Percentiles rank a stretch among this genome's conserved stretches.
Conservation (phyloP, 2,113 vertebrate genomes). For the Chaetodon trifascialis region DNA sequence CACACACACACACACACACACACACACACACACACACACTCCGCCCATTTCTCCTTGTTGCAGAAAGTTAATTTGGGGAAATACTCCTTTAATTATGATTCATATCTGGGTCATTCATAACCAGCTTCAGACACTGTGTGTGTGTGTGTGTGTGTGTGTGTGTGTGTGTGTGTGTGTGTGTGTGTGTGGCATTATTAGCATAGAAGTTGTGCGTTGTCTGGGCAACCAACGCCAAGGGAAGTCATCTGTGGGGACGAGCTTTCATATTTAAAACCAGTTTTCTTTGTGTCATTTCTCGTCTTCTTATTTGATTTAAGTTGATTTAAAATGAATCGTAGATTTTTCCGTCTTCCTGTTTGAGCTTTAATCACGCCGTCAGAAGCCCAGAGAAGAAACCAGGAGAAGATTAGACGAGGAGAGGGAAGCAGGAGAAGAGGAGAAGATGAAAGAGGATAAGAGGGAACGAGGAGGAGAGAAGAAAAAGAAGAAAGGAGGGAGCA, state of each 20-base stretch:
- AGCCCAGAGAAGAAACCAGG: not conserved
- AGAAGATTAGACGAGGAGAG: not conserved
- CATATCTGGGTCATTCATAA: constrained; percentile 63
- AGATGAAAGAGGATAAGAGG: not conserved
- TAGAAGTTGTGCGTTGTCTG: constrained; percentile 4
- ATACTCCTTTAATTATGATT: constrained; percentile 70
- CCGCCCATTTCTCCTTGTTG: constrained; percentile 49
- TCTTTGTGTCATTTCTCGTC: not conserved
- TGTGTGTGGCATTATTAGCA: constrained; percentile 18
- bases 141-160: constrained; percentile 20
- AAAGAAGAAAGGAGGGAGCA: not conserved
- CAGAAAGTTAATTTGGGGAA: constrained; percentile 61
- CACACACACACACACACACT: constrained; percentile 19
- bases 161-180: constrained; percentile 14
- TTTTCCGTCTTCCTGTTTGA: too few species aligned
- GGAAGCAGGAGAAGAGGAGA: too few species aligned
- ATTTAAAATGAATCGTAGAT: not conserved
- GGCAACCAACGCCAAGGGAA: not conserved
- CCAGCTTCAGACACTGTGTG: constrained; percentile 5
- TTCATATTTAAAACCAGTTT: not conserved
- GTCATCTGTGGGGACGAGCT: not conserved
- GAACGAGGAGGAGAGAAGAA: too few species aligned
- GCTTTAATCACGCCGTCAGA: not conserved
- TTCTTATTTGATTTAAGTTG: not conserved
- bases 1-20: constrained; percentile 35